These are phyloP conservation scores for Paraplagusia blochii DNA, from an alignment of 2,113 vertebrate genomes.

Conservation along the genomic window DNA sequence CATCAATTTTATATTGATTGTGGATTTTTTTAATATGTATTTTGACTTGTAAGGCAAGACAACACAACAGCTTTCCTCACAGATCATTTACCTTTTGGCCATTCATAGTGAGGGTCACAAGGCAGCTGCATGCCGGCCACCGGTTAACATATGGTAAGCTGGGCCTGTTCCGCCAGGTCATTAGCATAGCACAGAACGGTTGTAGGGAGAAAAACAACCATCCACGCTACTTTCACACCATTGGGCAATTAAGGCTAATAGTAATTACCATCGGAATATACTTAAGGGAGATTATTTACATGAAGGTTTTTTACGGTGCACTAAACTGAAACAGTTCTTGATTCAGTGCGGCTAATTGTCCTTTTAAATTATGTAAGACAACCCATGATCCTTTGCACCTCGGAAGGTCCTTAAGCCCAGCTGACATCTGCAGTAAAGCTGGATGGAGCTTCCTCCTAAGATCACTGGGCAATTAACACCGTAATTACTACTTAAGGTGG, in stretches of 20 bases:
- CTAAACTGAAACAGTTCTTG: neutral
- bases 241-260: neutral
- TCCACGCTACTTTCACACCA: neutral
- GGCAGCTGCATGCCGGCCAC: too few species aligned
- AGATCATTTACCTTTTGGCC: too few species aligned
- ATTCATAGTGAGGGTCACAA: too few species aligned
- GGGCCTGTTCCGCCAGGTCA: neutral
- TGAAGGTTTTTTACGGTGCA: neutral
- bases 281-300: neutral
- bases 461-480: constrained; percentile 70
- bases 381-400: constrained; percentile 36
- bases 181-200: neutral
- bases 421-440: constrained; percentile 43
- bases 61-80: neutral
- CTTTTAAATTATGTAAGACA: constrained; percentile 23
- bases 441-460: constrained; percentile 42
- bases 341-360: constrained; percentile 29
- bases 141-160: neutral
- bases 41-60: too few species aligned
- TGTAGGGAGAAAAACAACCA: neutral
- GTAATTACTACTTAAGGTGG: constrained; percentile 61
- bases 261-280: neutral
- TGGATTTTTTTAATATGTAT: too few species aligned
- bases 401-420: constrained; percentile 40
- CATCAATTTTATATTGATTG: too few species aligned